Conservation (phyloP, 2,888 invertebrate genomes). For the Heteromyza rotundicornis region DNA sequence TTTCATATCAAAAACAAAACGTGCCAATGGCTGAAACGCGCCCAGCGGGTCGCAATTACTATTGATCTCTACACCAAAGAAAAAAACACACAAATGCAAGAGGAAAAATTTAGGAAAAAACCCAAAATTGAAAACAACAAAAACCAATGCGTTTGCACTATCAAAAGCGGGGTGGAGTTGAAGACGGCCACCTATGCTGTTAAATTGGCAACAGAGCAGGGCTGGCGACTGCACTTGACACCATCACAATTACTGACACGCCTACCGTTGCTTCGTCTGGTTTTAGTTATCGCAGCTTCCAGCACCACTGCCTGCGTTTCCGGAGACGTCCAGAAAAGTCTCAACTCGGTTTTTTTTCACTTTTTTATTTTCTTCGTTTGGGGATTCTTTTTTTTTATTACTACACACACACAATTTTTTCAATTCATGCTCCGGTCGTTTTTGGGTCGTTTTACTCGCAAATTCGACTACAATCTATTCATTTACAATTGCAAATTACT, state of each 20-base stretch:
- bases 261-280: too few relatives aligned
- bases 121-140: not conserved
- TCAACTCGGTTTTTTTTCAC: not conserved
- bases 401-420: not conserved
- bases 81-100: not conserved
- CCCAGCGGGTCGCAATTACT: too few relatives aligned
- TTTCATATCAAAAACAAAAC: not conserved
- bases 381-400: not conserved
- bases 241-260: not conserved
- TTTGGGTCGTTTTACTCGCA: conserved; percentile 28
- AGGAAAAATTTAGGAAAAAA: not conserved
- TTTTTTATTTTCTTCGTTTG: not conserved
- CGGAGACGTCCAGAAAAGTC: not conserved
- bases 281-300: too few relatives aligned
- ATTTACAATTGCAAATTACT: conserved; percentile 28
- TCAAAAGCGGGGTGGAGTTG: too few relatives aligned
- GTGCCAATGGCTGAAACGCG: not conserved
- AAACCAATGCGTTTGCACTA: too few relatives aligned
- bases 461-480: conserved; percentile 24
- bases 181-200: not conserved
- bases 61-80: not conserved
- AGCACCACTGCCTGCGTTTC: too few relatives aligned
- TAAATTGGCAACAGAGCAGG: not conserved
- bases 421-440: conserved; percentile 25
- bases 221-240: not conserved